Evolutionary conservation across 2,113 vertebrate species (phyloP).

Genomic region (Aspidoscelis tigris): DNA sequence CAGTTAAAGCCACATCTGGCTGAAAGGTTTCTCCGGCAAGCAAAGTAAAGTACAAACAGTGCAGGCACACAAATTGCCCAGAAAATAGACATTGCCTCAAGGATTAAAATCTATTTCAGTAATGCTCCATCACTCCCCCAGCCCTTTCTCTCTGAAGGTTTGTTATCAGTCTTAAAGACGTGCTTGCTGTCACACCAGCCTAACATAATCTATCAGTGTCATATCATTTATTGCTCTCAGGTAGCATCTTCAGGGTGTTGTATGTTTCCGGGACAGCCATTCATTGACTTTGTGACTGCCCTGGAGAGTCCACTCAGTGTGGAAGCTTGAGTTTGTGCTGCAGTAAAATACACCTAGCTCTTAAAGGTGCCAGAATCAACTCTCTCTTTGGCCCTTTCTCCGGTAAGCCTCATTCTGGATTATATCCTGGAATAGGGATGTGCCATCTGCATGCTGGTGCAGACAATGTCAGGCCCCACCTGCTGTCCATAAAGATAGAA

Average conservation of each 20-base stretch:
- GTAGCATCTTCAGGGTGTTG: background rate
- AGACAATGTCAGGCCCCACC: no score
- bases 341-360: background rate
- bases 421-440: no score
- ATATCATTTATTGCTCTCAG: slow-evolving; percentile 11
- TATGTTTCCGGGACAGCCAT: background rate
- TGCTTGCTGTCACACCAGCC: slow-evolving; percentile 14
- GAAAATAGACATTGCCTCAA: background rate
- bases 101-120: background rate
- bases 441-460: no score
- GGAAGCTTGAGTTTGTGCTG: background rate
- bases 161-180: slow-evolving; percentile 1
- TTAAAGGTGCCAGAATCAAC: no score
- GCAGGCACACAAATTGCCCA: background rate
- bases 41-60: background rate
- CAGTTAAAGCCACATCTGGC: background rate
- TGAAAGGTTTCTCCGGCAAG: background rate
- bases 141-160: background rate
- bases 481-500: no score
- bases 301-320: background rate
- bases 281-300: background rate
- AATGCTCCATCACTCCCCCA: background rate
- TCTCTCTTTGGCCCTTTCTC: no score
- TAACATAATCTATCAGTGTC: slow-evolving; percentile 28
- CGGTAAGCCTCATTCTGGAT: no score